Conservation (phyloP, 2,113 vertebrate genomes). For the Rhineura floridana region DNA sequence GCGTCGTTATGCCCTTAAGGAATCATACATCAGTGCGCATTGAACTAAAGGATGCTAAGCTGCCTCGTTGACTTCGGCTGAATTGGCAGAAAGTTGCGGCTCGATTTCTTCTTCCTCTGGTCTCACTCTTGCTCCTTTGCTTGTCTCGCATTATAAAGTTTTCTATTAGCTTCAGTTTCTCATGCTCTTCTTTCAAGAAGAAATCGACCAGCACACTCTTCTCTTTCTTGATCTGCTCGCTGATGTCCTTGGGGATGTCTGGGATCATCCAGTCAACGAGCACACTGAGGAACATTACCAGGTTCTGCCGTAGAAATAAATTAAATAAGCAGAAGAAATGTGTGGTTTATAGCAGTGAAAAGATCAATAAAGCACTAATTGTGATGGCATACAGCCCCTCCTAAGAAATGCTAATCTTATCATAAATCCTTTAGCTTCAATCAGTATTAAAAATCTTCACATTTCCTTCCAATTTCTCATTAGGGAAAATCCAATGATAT, state of each 20-base stretch:
- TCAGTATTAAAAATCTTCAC: background rate
- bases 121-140: slow-evolving; percentile 7
- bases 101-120: slow-evolving; percentile 70
- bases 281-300: slow-evolving; percentile 96
- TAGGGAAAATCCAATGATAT: background rate
- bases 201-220: slow-evolving; percentile 90
- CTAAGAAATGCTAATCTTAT: background rate
- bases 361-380: fast-evolving
- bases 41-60: slow-evolving; percentile 68
- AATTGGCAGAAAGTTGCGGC: slow-evolving; percentile 86
- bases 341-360: background rate
- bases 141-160: slow-evolving; percentile 48
- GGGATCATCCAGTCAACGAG: slow-evolving; percentile 97
- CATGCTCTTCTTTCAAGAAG: slow-evolving; percentile 89
- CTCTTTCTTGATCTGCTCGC: slow-evolving; percentile 93
- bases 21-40: slow-evolving; percentile 90
- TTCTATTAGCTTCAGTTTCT: slow-evolving; percentile 76
- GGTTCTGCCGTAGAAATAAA: slow-evolving; percentile 78
- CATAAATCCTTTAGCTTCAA: background rate
- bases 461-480: background rate
- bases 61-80: slow-evolving; percentile 68
- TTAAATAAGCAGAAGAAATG: background rate
- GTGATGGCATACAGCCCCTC: background rate
- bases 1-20: background rate
- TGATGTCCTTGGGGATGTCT: slow-evolving; percentile 92